Base-by-base conservation (phyloP, 2,113 vertebrate genomes). In the Poeciliopsis occidentalis region DNA sequence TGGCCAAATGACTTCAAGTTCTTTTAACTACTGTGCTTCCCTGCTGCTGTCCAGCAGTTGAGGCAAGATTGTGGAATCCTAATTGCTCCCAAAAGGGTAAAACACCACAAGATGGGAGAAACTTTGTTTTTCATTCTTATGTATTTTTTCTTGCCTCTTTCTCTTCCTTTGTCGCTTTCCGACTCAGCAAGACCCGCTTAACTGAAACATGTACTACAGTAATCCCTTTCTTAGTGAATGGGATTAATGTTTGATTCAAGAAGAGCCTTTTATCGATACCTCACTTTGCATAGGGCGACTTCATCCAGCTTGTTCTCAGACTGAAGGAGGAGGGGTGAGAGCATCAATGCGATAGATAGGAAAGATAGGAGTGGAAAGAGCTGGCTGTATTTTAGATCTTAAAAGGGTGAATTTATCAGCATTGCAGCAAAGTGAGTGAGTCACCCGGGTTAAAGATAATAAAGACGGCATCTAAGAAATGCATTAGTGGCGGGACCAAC, bases 191-290 rank as follows among this genome's bases (percentile, higher is more conserved):
- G 75, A 83, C 71, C 80, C 64, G 71, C 87, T 85, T 85, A 88
- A 85, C 87, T 89, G 85, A 88, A 87, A 85, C 76, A 75, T 80
- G 85, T 85, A 78, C 75, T 54, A 67, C 85, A 87, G 73, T 91
- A 89, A 91, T 85, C 84, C 80, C 67, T 80, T 78, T 89, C 71
- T 89, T 78, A 82, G 84, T 8, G 3, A 89, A 85, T 39, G 69
- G 87, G 89, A 89, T 91, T 89, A 83, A 89, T 79, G 80, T 82
- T 88, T 80, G 86, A 89, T 87, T 88, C 80, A 83, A 84, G 73
- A 75, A 68, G 71, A 89, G 84, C 74, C 79, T 83, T 85, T 89
- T 79, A 85, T 89, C 81, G 64, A 78, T 85, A 79, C 68, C 51
- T 71, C 62, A 0, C 76, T 5, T 13, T 69, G 75, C 44, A n/a